phyloP scores from a whole-genome alignment of 2,113 vertebrate genomes.

The Plestiodon gilberti region DNA sequence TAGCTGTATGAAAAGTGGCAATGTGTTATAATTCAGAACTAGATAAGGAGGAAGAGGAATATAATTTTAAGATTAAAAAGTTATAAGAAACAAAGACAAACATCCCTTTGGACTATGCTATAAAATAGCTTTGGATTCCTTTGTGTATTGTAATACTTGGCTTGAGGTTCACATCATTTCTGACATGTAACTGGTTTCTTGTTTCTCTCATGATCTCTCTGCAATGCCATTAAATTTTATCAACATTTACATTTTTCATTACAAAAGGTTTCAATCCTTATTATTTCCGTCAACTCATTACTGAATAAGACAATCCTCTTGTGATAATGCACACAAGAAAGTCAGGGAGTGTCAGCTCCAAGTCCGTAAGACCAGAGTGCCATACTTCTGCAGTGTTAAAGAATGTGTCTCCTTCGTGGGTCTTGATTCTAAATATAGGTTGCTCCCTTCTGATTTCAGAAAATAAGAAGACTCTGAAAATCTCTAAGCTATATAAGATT shows the following conservation, averaged over 20 bases:
- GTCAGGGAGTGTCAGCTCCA: slow-evolving; percentile 33
- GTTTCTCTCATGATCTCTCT: slow-evolving; percentile 66
- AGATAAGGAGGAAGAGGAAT: slow-evolving; percentile 63
- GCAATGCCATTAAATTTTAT: slow-evolving; percentile 68
- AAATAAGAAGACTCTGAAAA: background rate
- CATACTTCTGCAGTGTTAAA: background rate
- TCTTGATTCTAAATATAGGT: background rate
- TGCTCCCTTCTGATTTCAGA: slow-evolving; percentile 3
- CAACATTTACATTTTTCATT: slow-evolving; percentile 63
- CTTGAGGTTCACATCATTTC: slow-evolving; percentile 64
- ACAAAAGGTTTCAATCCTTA: slow-evolving; percentile 65
- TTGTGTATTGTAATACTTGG: slow-evolving; percentile 58
- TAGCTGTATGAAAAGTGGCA: slow-evolving; percentile 48
- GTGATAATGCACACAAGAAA: slow-evolving; percentile 61
- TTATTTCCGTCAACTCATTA: slow-evolving; percentile 59
- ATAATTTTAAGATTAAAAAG: slow-evolving; percentile 65
- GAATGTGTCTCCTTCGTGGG: slow-evolving; percentile 4
- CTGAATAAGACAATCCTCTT: slow-evolving; percentile 66
- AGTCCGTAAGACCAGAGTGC: slow-evolving; percentile 24
- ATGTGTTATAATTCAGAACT: slow-evolving; percentile 46
- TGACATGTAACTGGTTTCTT: slow-evolving; percentile 67
- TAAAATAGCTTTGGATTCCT: slow-evolving; percentile 62
- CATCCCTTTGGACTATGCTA: slow-evolving; percentile 64
- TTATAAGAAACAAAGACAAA: slow-evolving; percentile 64
- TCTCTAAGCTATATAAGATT: slow-evolving; percentile 16